Evolutionary conservation across 2,113 vertebrate genomes (phyloP), one percentile per base, ranked within the genome.

Genomic region (Cyprinodon brontotheroides): DNA sequence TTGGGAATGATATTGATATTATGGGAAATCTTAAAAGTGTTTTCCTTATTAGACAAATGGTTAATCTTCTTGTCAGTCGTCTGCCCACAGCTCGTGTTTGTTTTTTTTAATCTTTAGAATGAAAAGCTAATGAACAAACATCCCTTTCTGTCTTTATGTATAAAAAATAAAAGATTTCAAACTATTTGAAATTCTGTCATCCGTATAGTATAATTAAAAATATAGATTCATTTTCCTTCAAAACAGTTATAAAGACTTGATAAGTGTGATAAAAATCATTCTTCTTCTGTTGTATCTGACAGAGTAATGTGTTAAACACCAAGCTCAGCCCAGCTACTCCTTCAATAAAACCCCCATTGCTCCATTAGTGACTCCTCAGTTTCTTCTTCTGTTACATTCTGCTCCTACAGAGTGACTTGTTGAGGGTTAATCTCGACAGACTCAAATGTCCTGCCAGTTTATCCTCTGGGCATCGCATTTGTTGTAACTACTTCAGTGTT

Each of bases 141-240:
- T 50, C 5, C 13, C 14, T 3, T n/a, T 45, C 7, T 57, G 20
- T 57, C 17, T 10, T n/a, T 57, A 57, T 6, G 17, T 57, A 20
- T n/a, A 20, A 11, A 9, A 45, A 45, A 29, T 29, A 45, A 45
- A 10, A 11, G 11, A 11, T 45, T 45, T 45, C 14, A 57, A 57
- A n/a, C 17, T 20, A 57, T 57, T 57, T 14, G 14, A n/a, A 20
- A 57, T 57, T 20, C 17, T 6, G 17, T 57, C 9, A 41, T 41
- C 9, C 5, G 53, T 82, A 45, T 29, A 3, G 6, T 37, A 15
- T 61, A 41, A 70, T 62, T 47, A 41, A 66, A 29, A 61, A 50
- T 77, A 69, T 68, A 65, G 45, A 61, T 40, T 20, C 61, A 66
- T 67, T 4, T 68, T 60, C 29, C 14, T 68, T 65, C 70, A 79